Percentiles rank a stretch among this genome's conserved stretches.
These are phyloP conservation scores for Sinohyriopsis cumingii DNA, from an alignment of 2,888 invertebrate species.

Conservation along the genomic window DNA sequence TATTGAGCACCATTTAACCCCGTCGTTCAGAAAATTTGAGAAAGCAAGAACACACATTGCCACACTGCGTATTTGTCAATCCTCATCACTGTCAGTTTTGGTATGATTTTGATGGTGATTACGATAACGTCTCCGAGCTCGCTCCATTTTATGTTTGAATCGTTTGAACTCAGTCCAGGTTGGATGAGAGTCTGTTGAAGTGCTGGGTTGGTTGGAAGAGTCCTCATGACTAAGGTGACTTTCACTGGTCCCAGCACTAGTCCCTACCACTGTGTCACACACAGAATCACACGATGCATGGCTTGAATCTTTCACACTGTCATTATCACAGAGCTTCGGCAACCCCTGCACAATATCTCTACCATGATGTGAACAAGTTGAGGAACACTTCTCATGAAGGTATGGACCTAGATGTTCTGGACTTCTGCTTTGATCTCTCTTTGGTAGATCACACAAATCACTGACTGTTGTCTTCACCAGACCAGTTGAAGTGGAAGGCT, in stretches of 20 bases:
- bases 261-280: neutral
- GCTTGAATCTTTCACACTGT: too few species aligned
- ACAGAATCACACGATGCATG: neutral
- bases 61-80: slow-evolving; percentile 7
- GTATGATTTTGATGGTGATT: slow-evolving; percentile 26
- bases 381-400: slow-evolving; percentile 14
- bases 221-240: too few species aligned
- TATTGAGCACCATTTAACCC: too few species aligned
- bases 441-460: slow-evolving; percentile 1
- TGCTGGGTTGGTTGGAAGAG: neutral
- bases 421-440: slow-evolving; percentile 4
- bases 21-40: too few species aligned
- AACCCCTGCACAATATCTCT: too few species aligned
- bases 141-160: slow-evolving; percentile 48
- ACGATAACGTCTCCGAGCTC: slow-evolving; percentile 46
- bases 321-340: neutral
- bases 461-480: too few species aligned
- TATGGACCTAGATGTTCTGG: slow-evolving; percentile 21
- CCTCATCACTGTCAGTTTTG: slow-evolving; percentile 39
- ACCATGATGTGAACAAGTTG: too few species aligned
- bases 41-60: too few species aligned
- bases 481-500: too few species aligned
- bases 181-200: slow-evolving; percentile 25
- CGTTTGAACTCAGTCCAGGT: slow-evolving; percentile 57
- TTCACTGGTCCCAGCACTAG: too few species aligned